These are phyloP conservation scores for Amphimedon queenslandica DNA, from an alignment of 37 sponge, comb jelly and placozoan species.

Conservation along the genomic window DNA sequence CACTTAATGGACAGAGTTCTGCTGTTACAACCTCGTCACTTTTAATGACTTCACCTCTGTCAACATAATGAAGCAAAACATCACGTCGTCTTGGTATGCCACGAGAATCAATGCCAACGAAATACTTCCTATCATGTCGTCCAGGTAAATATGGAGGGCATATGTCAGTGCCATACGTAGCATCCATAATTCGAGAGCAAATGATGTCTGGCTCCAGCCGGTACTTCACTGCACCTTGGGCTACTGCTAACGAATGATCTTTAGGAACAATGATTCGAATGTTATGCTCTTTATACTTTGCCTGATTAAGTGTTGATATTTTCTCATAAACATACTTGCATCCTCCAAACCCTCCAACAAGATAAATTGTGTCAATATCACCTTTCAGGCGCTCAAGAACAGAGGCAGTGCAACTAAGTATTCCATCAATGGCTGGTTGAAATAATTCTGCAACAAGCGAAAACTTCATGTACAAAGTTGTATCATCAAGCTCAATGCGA, in stretches of 20 bases:
- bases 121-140: constrained; percentile 1
- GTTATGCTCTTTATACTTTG: background rate
- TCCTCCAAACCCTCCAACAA: constrained; percentile 53
- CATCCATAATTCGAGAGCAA: constrained; percentile 32
- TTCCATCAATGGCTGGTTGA: constrained; percentile 13
- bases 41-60: constrained; percentile 14
- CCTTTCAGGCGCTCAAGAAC: background rate
- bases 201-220: constrained; percentile 12
- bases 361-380: constrained; percentile 7
- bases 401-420: background rate
- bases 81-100: constrained; percentile 4
- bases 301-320: background rate
- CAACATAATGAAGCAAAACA: constrained; percentile 19
- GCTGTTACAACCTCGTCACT: constrained; percentile 7
- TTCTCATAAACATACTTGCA: constrained; percentile 18
- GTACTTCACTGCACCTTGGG: constrained; percentile 26
- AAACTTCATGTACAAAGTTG: background rate
- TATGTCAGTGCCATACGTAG: constrained; percentile 28
- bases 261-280: constrained; percentile 20
- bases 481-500: background rate
- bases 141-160: constrained; percentile 1
- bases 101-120: background rate
- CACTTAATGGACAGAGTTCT: background rate
- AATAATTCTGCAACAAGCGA: constrained; percentile 7
- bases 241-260: constrained; percentile 18